These are phyloP conservation scores for Tortricodes alternella DNA, from an alignment of 2,888 invertebrate species.

Conservation along the genomic window DNA sequence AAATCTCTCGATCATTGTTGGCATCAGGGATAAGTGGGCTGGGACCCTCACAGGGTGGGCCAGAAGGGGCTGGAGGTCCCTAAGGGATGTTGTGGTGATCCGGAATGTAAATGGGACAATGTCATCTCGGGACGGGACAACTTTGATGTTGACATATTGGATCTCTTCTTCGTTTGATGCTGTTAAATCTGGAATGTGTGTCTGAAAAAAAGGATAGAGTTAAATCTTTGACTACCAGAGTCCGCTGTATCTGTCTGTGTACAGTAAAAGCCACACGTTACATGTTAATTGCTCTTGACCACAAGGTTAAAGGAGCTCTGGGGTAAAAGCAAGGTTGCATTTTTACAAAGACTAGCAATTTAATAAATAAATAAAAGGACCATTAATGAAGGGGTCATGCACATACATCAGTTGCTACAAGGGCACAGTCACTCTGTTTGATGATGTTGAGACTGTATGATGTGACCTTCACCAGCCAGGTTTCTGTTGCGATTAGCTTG, in stretches of 20 bases:
- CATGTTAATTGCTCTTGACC: too few relatives aligned
- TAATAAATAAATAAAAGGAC: too few relatives aligned
- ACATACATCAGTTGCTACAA: conserved; percentile 87
- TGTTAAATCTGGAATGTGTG: conserved; percentile 87
- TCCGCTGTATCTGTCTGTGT: too few relatives aligned
- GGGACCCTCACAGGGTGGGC: conserved; percentile 59
- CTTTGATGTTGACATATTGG: conserved; percentile 92
- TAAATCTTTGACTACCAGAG: too few relatives aligned
- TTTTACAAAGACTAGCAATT: too few relatives aligned
- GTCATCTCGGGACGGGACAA: conserved; percentile 84
- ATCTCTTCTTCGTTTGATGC: conserved; percentile 85
- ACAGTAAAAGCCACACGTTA: too few relatives aligned
- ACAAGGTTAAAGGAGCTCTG: too few relatives aligned
- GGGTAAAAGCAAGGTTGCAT: too few relatives aligned
- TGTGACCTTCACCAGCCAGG: conserved; percentile 93
- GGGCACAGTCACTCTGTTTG: conserved; percentile 89
- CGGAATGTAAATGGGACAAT: conserved; percentile 86
- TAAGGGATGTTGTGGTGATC: conserved; percentile 89
- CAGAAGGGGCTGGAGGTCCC: conserved; percentile 84
- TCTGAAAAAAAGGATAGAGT: conserved; percentile 61
- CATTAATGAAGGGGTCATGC: too few relatives aligned
- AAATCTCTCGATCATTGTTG: conserved; percentile 91
- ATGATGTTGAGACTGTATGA: conserved; percentile 88
- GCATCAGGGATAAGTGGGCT: conserved; percentile 77
- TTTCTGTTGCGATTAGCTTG: conserved; percentile 90